A percentile compares a stretch with the other conserved stretches of the same genome.
These are phyloP conservation scores for Notospermus geniculatus DNA, from an alignment of 1,140 invertebrate species.

Conservation along the genomic window DNA sequence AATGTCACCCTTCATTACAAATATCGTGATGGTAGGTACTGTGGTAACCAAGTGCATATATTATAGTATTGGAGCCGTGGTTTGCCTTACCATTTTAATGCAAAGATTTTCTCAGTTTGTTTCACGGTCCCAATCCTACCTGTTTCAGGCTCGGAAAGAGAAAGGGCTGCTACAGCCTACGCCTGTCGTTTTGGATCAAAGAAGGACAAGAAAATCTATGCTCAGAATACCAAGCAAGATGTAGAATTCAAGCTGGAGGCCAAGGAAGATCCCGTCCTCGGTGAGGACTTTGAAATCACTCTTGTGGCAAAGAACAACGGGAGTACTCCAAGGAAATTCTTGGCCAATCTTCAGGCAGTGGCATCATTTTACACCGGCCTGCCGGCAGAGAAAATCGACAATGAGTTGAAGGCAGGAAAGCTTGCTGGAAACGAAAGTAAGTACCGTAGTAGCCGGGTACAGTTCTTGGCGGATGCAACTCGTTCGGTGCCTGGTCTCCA, in stretches of 20 bases:
- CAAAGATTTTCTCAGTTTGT: too few relatives aligned
- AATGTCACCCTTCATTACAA: constrained; percentile 89
- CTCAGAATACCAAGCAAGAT: constrained; percentile 51
- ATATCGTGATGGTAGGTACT: constrained; percentile 76
- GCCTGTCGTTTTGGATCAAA: too few relatives aligned
- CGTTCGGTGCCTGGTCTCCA: too few relatives aligned
- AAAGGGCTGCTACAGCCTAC: too few relatives aligned
- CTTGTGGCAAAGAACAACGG: constrained; percentile 68
- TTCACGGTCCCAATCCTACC: too few relatives aligned
- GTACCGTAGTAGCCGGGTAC: too few relatives aligned
- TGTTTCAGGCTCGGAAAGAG: too few relatives aligned
- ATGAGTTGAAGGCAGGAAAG: constrained; percentile 64
- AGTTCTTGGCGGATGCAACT: too few relatives aligned
- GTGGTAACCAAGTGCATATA: too few relatives aligned
- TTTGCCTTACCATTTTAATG: too few relatives aligned
- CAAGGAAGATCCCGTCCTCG: constrained; percentile 68
- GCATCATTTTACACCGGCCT: constrained; percentile 79
- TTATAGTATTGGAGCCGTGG: too few relatives aligned
- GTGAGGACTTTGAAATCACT: constrained; percentile 66
- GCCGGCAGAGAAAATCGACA: constrained; percentile 67
- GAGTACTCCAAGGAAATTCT: constrained; percentile 63
- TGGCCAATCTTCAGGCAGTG: constrained; percentile 64
- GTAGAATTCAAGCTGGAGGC: constrained; percentile 69
- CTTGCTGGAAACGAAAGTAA: constrained; percentile 52
- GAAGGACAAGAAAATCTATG: too few relatives aligned